Conservation (phyloP, 2,113 vertebrate species). For the Hyperopisus bebe region DNA sequence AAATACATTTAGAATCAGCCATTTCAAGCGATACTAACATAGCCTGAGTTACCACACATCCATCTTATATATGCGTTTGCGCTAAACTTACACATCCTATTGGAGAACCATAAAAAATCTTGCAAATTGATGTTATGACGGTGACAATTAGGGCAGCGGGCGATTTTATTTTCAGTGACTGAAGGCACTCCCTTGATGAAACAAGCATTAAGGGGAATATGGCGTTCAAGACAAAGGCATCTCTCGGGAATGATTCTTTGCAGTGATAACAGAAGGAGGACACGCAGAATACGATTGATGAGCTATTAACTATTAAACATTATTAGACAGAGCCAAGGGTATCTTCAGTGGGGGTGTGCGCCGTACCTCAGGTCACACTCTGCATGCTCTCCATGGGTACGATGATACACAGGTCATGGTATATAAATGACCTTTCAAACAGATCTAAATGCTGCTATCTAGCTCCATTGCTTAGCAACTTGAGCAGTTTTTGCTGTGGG, state of each 20-base stretch:
- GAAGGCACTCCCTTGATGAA: background rate
- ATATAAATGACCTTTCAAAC: conserved; percentile 12
- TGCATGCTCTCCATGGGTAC: background rate
- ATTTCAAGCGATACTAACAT: background rate
- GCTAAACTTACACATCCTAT: background rate
- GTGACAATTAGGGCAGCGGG: background rate
- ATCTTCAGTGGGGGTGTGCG: background rate
- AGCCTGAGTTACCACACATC: background rate
- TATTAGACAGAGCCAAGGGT: background rate
- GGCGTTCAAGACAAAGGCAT: background rate
- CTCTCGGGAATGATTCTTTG: background rate
- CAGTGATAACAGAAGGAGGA: background rate
- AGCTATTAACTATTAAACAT: background rate
- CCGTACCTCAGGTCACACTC: background rate
- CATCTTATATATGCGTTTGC: background rate
- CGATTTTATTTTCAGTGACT: background rate
- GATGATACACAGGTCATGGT: background rate
- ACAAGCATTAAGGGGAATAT: background rate
- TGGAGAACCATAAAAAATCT: background rate
- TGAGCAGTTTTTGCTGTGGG: background rate
- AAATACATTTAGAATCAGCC: background rate
- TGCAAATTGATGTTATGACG: background rate
- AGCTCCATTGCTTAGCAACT: background rate
- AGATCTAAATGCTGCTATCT: background rate
- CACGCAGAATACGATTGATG: background rate